Base-by-base conservation (phyloP, 23 tunicate species). In the Diplosoma virens region DNA sequence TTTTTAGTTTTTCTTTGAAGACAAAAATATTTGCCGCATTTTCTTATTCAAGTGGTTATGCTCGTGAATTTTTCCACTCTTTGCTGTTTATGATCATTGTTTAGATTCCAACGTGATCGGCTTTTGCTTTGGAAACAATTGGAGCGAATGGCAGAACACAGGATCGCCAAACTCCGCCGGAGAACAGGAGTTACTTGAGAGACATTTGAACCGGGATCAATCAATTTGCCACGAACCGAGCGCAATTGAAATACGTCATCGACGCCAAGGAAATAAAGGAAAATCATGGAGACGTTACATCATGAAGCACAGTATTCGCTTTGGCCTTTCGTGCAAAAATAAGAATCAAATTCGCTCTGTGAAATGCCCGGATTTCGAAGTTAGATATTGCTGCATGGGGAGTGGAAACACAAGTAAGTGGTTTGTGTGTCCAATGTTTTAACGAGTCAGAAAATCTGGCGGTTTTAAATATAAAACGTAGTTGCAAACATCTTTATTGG, bases 371-470 rank as follows among this genome's bases (percentile, higher is more conserved):
- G 73, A 86, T 52, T 86, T 79, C 85, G 79, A 79, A 86, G 84
- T 86, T 26, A 33, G 93, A 86, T 86, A 86, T 65, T 86, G 93
- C 58, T 86, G 93, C 64, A 23, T 20, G 41, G 54, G 65, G 20
- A 9, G 52, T 46, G 16, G 17, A 32, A 7, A 9, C 29, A 64
- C 21, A 64, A 64, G 36, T 29, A 64, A 64, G 37, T 55, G 50
- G 11, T 7, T 9, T 14, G 14, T 41, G 9, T 14, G 14, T 41
- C 14, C 14, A 41, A 9, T 41, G 9, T 41, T 7, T 41, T 7
- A 41, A 7, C 50, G 14, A 7, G 9, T 41, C 50, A 7, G 9
- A 14, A 9, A 14, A 7, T 41, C 14, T 41, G 50, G 14, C 14
- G 50, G 9, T 7, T 41, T 41, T 41, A 7, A 41, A 41, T 41